Percentiles rank a stretch among this genome's conserved stretches.
phyloP scores from a whole-genome alignment of 2,888 invertebrate genomes.

The Leistus spinibarbis region DNA sequence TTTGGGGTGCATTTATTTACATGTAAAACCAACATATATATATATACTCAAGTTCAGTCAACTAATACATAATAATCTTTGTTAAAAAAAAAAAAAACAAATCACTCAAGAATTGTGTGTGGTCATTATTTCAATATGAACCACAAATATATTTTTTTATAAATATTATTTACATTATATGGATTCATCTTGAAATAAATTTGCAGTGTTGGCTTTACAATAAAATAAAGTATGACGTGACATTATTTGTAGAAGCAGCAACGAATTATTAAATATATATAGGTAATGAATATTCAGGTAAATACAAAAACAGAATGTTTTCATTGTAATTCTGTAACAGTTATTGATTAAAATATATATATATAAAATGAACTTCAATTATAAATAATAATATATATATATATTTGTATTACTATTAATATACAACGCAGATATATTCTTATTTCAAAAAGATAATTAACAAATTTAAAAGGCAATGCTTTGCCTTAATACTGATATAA shows the following conservation, averaged over 20 bases:
- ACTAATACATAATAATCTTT: background rate
- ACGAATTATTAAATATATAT: background rate
- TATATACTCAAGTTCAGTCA: background rate
- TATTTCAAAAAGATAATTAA: background rate
- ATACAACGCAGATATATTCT: background rate
- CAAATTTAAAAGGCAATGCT: background rate
- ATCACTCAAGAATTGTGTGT: too few relatives aligned
- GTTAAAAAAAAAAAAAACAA: background rate
- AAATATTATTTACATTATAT: slow-evolving; percentile 30
- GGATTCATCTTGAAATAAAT: slow-evolving; percentile 11
- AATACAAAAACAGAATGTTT: background rate
- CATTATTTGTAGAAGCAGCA: slow-evolving; percentile 25
- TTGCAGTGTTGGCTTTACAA: background rate
- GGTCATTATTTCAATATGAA: background rate
- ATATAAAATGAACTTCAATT: background rate
- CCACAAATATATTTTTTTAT: slow-evolving; percentile 9
- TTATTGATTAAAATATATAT: slow-evolving; percentile 2
- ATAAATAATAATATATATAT: background rate
- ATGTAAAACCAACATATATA: slow-evolving; percentile 11
- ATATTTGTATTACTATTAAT: background rate
- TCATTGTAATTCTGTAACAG: background rate
- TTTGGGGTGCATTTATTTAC: background rate
- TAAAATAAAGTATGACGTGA: slow-evolving; percentile 1
- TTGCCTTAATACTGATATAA: background rate
- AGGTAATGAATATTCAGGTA: background rate